Evolutionary conservation across 2,113 vertebrate genomes (phyloP).

Genomic region (Gulo gulo): DNA sequence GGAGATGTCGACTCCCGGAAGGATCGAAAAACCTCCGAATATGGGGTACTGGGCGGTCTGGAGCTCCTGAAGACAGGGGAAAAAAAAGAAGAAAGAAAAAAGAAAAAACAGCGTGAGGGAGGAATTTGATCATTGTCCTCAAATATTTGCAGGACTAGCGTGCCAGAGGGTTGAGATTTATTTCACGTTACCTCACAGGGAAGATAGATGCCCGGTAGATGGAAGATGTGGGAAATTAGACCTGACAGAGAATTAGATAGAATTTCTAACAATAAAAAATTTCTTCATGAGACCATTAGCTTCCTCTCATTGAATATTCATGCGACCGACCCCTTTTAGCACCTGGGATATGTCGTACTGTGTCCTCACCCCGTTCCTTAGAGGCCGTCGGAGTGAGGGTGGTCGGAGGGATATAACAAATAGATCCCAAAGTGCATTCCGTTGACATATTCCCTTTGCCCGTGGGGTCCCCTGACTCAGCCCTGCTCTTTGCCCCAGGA

Average conservation of each 20-base stretch:
- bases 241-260: background rate
- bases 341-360: background rate
- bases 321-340: background rate
- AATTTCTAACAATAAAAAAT: background rate
- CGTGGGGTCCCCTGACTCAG: background rate
- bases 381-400: background rate
- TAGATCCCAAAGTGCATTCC: background rate
- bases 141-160: background rate
- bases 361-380: background rate
- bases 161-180: background rate
- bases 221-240: slow-evolving; percentile 36
- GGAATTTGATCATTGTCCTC: background rate
- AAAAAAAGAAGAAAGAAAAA: too few species aligned
- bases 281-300: background rate
- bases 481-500: background rate
- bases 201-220: background rate
- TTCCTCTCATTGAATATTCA: slow-evolving; percentile 26
- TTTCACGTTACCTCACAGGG: background rate
- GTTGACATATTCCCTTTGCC: background rate
- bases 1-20: rapidly evolving
- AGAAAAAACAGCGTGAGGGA: background rate
- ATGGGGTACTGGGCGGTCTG: rapidly evolving
- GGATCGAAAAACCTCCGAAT: background rate
- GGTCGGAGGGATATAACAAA: too few species aligned
- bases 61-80: background rate